A percentile compares a stretch with the other conserved stretches of the same genome.
phyloP scores from a whole-genome alignment of 2,797 vertebrate species.

The Pseudochromis fuscus region DNA sequence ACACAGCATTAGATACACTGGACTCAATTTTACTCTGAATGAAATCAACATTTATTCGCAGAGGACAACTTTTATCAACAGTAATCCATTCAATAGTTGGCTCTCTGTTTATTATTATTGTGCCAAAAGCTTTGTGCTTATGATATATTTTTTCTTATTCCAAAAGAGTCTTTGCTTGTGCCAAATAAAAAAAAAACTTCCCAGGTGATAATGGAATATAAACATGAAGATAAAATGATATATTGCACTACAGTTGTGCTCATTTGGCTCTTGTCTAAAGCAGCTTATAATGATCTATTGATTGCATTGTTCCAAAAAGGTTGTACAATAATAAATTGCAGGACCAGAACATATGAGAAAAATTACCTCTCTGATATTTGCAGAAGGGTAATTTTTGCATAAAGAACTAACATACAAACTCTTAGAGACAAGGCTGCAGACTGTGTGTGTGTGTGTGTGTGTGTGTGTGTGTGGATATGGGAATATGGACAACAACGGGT shows the following conservation, averaged over 20 bases:
- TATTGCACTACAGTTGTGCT: slow-evolving; percentile 5
- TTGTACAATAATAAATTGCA: slow-evolving; percentile 9
- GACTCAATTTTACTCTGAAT: no score
- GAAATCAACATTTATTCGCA: slow-evolving; percentile 15
- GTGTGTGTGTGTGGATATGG: slow-evolving; percentile 33
- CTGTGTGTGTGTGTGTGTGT: slow-evolving; percentile 7
- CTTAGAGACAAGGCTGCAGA: slow-evolving; percentile 11
- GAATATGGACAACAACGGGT: slow-evolving; percentile 40
- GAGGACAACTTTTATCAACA: no score
- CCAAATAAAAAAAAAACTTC: slow-evolving; percentile 23
- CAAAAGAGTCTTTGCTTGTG: slow-evolving; percentile 3
- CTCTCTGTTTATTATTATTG: neutral
- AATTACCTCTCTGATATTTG: slow-evolving; percentile 8
- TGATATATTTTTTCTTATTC: neutral
- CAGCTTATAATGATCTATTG: slow-evolving; percentile 17
- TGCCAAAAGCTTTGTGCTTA: neutral
- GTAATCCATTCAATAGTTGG: neutral
- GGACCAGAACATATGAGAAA: neutral
- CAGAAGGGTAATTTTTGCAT: slow-evolving; percentile 1
- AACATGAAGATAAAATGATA: slow-evolving; percentile 20
- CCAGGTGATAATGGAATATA: slow-evolving; percentile 35
- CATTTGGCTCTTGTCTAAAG: slow-evolving; percentile 20
- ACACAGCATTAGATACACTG: no score
- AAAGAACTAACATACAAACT: slow-evolving; percentile 17
- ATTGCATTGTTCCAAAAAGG: slow-evolving; percentile 25